Conservation (phyloP, 1,140 invertebrate species). For the Bombus turneri region DNA sequence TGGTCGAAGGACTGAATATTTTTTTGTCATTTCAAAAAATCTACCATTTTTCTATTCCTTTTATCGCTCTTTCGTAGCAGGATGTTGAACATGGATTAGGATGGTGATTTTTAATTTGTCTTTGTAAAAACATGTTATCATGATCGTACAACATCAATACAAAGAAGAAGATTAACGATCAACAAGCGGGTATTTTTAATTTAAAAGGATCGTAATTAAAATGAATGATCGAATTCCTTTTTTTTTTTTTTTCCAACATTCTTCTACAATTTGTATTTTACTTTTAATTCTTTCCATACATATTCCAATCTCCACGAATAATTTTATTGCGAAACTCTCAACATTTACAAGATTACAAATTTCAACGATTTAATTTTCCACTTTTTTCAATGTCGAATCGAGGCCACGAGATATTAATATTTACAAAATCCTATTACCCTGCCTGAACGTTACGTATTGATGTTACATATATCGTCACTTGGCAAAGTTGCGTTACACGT, state of each 20-base stretch:
- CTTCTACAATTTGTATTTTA: not conserved
- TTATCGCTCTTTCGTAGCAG: not conserved
- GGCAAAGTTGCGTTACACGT: not conserved
- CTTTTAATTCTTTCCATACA: not conserved
- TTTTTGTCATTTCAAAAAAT: too few species aligned
- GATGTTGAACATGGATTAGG: not conserved
- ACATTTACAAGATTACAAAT: too few species aligned
- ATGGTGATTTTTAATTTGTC: not conserved
- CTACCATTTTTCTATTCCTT: not conserved
- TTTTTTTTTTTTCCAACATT: not conserved
- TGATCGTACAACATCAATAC: too few species aligned
- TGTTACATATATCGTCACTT: not conserved
- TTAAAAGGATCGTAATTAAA: too few species aligned
- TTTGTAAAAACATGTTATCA: not conserved
- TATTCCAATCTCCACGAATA: not conserved
- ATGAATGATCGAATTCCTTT: not conserved
- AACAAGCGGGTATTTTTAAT: too few species aligned
- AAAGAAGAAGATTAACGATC: not conserved
- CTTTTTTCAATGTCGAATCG: not conserved
- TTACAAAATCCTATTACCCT: not conserved
- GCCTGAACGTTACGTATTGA: not conserved
- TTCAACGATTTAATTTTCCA: too few species aligned
- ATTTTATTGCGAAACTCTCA: too few species aligned
- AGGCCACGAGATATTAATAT: not conserved
- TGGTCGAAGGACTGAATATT: too few species aligned